Evolutionary conservation across 2,797 vertebrate species (phyloP).

Genomic region (Cynodonichthys magdalenae): DNA sequence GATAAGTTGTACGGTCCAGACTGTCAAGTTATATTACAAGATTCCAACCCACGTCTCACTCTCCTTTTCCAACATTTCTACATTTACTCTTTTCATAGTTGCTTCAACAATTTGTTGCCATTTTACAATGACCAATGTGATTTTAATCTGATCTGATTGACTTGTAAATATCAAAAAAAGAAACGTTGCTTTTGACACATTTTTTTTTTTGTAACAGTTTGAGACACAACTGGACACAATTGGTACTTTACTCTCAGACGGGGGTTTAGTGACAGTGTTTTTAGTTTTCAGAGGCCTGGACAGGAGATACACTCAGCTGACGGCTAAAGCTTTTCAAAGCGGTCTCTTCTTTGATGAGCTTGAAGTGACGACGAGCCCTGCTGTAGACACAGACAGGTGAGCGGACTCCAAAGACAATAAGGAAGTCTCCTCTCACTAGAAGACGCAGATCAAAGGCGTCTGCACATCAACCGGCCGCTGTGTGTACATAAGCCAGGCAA

Average conservation of each 20-base stretch:
- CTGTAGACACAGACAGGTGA: conserved; percentile 69
- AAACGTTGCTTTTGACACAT: not conserved
- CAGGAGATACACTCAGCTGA: conserved; percentile 17
- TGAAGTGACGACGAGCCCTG: conserved; percentile 32
- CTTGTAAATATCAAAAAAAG: not conserved
- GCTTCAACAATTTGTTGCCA: not conserved
- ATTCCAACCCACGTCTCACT: not conserved
- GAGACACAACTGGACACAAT: not conserved
- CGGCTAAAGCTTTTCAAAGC: conserved; percentile 41
- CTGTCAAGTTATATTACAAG: no score
- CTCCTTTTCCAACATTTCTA: not conserved
- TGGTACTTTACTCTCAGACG: conserved; percentile 5
- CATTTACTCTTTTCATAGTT: not conserved
- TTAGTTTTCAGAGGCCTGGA: conserved; percentile 7
- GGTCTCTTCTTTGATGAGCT: conserved; percentile 32
- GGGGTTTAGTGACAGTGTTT: conserved; percentile 15
- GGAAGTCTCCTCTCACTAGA: conserved; percentile 61
- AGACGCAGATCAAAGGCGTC: conserved; percentile 73
- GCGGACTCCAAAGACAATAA: conserved; percentile 55
- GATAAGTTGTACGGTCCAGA: no score
- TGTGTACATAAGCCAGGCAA: conserved; percentile 51
- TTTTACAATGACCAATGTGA: not conserved
- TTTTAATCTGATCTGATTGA: conserved; percentile 2
- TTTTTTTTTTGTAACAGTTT: no score
- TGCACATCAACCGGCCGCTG: conserved; percentile 52